Percentiles rank a stretch among this genome's conserved stretches.
Conservation (phyloP, 1,140 invertebrate species). For the Metaphire vulgaris region DNA sequence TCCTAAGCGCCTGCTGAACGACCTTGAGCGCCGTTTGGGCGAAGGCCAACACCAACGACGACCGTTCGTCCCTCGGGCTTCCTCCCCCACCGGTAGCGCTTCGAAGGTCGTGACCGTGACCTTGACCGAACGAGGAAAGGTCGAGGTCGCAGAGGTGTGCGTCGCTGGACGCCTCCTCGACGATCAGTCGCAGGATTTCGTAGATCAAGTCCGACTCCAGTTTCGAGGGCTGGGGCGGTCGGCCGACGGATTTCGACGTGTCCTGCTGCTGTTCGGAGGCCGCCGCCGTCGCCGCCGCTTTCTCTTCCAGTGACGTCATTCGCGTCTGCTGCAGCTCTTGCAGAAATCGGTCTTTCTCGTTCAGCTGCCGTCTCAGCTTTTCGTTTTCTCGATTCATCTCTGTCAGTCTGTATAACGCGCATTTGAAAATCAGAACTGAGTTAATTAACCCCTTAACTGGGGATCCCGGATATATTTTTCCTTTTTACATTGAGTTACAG, state of each 20-base stretch:
- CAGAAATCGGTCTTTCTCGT: constrained; percentile 46
- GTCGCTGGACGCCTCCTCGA: constrained; percentile 79
- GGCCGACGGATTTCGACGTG: not conserved
- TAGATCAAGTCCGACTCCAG: constrained; percentile 73
- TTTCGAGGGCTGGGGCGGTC: not conserved
- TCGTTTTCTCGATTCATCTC: constrained; percentile 40
- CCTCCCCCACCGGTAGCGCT: not conserved
- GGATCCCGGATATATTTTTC: too few relatives aligned
- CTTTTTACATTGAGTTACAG: too few relatives aligned
- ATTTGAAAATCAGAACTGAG: too few relatives aligned
- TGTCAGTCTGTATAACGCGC: constrained; percentile 37
- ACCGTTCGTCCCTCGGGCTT: too few relatives aligned
- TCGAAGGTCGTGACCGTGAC: not conserved
- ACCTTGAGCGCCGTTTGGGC: constrained; percentile 49
- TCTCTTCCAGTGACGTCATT: constrained; percentile 37
- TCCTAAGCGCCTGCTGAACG: constrained; percentile 81
- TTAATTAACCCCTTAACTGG: too few relatives aligned
- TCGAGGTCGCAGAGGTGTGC: constrained; percentile 57
- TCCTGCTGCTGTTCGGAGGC: not conserved
- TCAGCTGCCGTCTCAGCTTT: constrained; percentile 46
- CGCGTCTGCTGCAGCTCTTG: constrained; percentile 37
- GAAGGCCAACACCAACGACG: not conserved
- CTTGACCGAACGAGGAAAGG: not conserved
- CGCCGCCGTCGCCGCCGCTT: too few relatives aligned
- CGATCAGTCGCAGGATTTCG: constrained; percentile 74